Conservation (phyloP, 2,888 invertebrate species). For the Polydrusus pterygomalis region DNA sequence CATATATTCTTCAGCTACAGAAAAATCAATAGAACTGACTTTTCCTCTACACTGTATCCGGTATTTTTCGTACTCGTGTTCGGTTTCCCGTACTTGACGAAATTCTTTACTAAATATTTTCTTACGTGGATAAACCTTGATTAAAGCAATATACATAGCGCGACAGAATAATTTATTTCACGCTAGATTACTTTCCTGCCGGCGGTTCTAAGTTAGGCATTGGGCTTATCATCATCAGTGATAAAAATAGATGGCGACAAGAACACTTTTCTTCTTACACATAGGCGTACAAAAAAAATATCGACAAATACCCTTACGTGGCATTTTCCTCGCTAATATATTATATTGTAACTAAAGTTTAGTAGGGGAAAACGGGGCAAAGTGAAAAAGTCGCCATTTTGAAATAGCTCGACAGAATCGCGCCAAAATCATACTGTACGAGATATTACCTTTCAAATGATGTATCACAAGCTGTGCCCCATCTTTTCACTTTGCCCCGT, state of each 20-base stretch:
- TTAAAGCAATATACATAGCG: background rate
- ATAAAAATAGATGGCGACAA: background rate
- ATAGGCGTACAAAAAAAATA: no score
- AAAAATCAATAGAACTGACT: conserved; percentile 40
- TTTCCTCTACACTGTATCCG: conserved; percentile 31
- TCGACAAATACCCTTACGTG: no score
- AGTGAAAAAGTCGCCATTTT: no score
- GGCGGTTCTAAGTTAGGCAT: background rate
- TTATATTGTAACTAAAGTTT: no score
- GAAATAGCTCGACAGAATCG: no score
- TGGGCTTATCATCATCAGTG: background rate
- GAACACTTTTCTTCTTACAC: background rate
- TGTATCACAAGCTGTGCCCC: no score
- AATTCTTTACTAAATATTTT: background rate
- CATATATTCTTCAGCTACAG: background rate
- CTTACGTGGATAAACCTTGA: conserved; percentile 2
- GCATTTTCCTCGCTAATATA: no score
- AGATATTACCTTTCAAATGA: no score
- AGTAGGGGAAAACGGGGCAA: no score
- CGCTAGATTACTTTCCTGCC: background rate
- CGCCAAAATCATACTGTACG: no score
- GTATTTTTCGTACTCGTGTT: conserved; percentile 10
- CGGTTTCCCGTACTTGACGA: background rate
- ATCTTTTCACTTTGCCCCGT: no score
- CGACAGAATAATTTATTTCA: background rate